Percentiles rank a stretch among this genome's conserved stretches.
These are phyloP conservation scores for Hyphantria cunea DNA, from an alignment of 1,140 invertebrate species.

Conservation along the genomic window DNA sequence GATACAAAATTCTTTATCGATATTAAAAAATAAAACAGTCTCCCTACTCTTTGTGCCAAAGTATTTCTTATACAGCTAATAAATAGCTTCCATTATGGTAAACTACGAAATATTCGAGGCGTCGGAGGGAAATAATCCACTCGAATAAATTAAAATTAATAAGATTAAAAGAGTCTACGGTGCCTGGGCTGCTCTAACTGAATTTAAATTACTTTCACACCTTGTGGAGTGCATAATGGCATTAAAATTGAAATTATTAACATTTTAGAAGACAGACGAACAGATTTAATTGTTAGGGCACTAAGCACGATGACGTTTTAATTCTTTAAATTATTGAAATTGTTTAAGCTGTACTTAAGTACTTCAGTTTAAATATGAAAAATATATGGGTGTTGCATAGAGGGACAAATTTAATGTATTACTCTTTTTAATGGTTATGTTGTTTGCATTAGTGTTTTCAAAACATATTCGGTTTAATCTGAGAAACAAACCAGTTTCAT, in stretches of 20 bases:
- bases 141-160: slow-evolving; percentile 80
- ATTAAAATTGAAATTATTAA: slow-evolving; percentile 77
- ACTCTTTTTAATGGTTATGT: too few species aligned
- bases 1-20: too few species aligned
- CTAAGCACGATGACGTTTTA: slow-evolving; percentile 11
- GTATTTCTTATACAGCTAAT: not conserved
- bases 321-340: slow-evolving; percentile 6
- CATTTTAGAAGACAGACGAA: slow-evolving; percentile 44
- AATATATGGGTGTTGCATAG: not conserved
- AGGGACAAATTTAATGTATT: not conserved
- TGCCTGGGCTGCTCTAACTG: slow-evolving; percentile 62
- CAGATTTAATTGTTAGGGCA: slow-evolving; percentile 28
- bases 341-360: not conserved
- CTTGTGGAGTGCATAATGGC: slow-evolving; percentile 71
- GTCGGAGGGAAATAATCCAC: slow-evolving; percentile 71
- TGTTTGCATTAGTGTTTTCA: too few species aligned
- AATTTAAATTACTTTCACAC: slow-evolving; percentile 78
- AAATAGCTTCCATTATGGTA: slow-evolving; percentile 16
- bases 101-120: slow-evolving; percentile 54
- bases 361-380: not conserved
- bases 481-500: too few species aligned
- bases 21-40: too few species aligned
- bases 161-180: slow-evolving; percentile 70
- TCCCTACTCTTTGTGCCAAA: too few species aligned
- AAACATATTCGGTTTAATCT: too few species aligned